A percentile compares a stretch with the other conserved stretches of the same genome.
Evolutionary conservation across 2,113 vertebrate genomes (phyloP).

Genomic region (Eudyptes chrysolophus): DNA sequence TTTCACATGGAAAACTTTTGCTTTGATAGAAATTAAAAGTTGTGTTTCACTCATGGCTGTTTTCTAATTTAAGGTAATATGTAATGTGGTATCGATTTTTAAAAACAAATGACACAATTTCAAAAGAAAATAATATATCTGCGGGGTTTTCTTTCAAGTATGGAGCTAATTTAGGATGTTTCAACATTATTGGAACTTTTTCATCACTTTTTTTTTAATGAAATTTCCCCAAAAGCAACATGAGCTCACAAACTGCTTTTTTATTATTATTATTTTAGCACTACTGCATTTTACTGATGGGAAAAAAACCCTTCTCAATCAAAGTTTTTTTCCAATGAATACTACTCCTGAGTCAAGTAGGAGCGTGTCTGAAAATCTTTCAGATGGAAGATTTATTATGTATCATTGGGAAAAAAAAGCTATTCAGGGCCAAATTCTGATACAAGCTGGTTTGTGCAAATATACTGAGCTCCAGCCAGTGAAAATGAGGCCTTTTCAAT

Average conservation of each 20-base stretch:
- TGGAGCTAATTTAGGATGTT: not conserved
- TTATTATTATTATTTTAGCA: not conserved
- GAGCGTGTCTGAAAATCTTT: constrained; percentile 41
- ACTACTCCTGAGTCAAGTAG: constrained; percentile 45
- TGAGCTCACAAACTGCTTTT: constrained; percentile 35
- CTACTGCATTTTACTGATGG: constrained; percentile 21
- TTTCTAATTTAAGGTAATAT: not conserved
- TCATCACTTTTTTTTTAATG: not conserved
- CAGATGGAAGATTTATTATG: constrained; percentile 58
- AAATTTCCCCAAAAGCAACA: constrained; percentile 51
- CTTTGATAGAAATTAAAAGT: not conserved
- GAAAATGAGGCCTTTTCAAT: not conserved
- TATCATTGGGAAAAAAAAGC: not conserved
- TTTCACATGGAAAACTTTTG: not conserved
- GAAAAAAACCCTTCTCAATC: not conserved
- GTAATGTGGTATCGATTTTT: not conserved
- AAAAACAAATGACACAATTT: not conserved
- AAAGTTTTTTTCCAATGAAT: constrained; percentile 31
- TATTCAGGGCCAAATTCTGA: constrained; percentile 36
- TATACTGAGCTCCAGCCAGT: not conserved
- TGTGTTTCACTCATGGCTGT: not conserved
- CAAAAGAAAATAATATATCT: not conserved
- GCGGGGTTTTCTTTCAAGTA: not conserved
- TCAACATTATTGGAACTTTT: constrained; percentile 21
- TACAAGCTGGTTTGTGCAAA: constrained; percentile 14